phyloP scores from a whole-genome alignment of 2,797 vertebrate genomes.

The Lateolabrax maculatus region DNA sequence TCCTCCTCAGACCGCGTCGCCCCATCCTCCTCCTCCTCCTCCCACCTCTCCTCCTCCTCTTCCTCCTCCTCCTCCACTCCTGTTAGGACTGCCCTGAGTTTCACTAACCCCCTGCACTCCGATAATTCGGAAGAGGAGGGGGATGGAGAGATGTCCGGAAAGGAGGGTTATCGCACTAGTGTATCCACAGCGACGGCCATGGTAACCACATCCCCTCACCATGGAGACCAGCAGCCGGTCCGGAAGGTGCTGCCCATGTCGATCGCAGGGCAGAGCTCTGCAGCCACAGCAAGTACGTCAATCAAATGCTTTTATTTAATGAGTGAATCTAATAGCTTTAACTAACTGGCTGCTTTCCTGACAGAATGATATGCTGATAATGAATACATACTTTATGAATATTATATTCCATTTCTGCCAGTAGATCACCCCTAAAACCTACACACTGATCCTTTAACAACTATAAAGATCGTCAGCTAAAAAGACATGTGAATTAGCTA shows the following conservation, averaged over 20 bases:
- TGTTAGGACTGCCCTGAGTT: constrained; percentile 90
- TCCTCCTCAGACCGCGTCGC: constrained; percentile 80
- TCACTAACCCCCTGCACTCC: constrained; percentile 97
- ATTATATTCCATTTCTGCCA: too few species aligned
- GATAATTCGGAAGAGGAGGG: constrained; percentile 93
- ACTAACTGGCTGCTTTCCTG: constrained; percentile 29
- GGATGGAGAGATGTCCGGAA: constrained; percentile 82
- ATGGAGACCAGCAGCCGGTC: constrained; percentile 81
- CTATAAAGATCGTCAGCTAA: neutral
- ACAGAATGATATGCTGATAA: too few species aligned
- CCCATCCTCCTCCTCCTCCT: constrained; percentile 78
- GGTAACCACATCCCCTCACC: constrained; percentile 85
- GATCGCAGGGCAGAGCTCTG: constrained; percentile 89
- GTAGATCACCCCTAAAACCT: too few species aligned
- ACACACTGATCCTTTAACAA: constrained; percentile 14
- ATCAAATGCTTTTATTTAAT: constrained; percentile 13
- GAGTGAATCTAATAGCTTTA: neutral
- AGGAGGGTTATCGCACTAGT: constrained; percentile 74
- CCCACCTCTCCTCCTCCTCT: constrained; percentile 72
- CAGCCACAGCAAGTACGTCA: constrained; percentile 90
- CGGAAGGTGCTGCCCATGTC: constrained; percentile 94
- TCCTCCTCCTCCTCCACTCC: constrained; percentile 76
- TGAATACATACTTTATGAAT: too few species aligned
- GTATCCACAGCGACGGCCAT: constrained; percentile 91
- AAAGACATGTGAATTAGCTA: neutral